Evolutionary conservation across 2,888 invertebrate genomes (phyloP).

Genomic region (Mythimna albipuncta): DNA sequence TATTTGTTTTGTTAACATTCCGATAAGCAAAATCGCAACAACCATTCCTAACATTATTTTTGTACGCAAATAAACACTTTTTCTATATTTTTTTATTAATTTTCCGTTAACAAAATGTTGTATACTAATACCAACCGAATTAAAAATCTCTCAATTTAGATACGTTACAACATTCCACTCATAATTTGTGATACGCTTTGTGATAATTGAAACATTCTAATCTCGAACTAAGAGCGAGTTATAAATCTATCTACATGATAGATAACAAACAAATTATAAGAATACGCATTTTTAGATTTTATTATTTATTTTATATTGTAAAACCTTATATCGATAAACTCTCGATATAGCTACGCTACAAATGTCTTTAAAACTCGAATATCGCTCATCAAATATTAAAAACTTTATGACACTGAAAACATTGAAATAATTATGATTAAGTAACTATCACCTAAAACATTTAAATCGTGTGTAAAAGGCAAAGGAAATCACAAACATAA

Average conservation of each 20-base stretch:
- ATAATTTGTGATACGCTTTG: constrained; percentile 49
- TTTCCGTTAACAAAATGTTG: constrained; percentile 23
- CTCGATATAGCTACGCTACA: constrained; percentile 4
- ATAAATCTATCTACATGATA: constrained; percentile 28
- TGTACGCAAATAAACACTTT: neutral
- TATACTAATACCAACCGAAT: constrained; percentile 11
- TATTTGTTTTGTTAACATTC: neutral
- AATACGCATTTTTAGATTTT: constrained; percentile 28
- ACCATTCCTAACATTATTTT: neutral
- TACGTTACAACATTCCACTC: constrained; percentile 14
- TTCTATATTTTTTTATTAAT: neutral
- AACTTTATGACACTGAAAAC: constrained; percentile 1
- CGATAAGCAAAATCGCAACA: neutral
- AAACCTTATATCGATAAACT: constrained; percentile 5
- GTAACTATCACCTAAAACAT: constrained; percentile 40
- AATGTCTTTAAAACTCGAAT: constrained; percentile 3
- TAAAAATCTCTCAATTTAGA: constrained; percentile 20
- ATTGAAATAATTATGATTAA: constrained; percentile 19
- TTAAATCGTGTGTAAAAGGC: constrained; percentile 37
- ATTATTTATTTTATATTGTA: constrained; percentile 28
- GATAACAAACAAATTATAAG: constrained; percentile 27
- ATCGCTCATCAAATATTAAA: constrained; percentile 15
- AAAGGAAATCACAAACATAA: constrained; percentile 25
- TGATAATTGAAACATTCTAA: constrained; percentile 40
- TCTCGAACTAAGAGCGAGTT: constrained; percentile 24